These are phyloP conservation scores for Scaptomyza tumidula DNA, from an alignment of 2,888 invertebrate genomes.

Conservation along the genomic window DNA sequence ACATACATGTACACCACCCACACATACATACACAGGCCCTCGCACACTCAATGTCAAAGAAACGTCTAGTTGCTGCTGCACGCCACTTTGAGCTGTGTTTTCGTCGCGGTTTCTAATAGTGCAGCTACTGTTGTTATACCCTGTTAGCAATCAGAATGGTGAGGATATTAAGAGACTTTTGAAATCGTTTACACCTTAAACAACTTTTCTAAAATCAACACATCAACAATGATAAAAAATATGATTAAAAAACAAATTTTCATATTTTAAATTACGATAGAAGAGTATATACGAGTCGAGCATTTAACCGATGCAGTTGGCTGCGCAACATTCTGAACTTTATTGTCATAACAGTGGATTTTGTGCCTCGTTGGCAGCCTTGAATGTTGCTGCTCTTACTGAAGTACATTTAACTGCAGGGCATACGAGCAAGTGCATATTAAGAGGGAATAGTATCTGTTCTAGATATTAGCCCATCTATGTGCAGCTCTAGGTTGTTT, in stretches of 20 bases:
- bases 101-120: neutral
- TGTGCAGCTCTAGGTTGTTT: neutral
- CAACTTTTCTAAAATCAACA: no score
- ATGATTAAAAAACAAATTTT: no score
- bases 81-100: constrained; percentile 16
- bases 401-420: neutral
- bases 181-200: no score
- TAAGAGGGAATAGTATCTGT: neutral
- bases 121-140: neutral
- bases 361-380: constrained; percentile 21
- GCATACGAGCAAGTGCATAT: neutral
- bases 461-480: neutral
- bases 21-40: constrained; percentile 12
- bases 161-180: neutral
- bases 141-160: neutral
- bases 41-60: constrained; percentile 23
- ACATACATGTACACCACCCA: constrained; percentile 27
- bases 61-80: constrained; percentile 19
- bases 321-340: constrained; percentile 46
- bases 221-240: no score
- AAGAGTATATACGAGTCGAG: neutral
- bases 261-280: neutral
- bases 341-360: constrained; percentile 49
- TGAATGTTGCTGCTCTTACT: constrained; percentile 1
- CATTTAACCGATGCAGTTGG: neutral